Evolutionary conservation across 53 echinoderm and acorn worm species (phyloP).

Genomic region (Astropecten irregularis): DNA sequence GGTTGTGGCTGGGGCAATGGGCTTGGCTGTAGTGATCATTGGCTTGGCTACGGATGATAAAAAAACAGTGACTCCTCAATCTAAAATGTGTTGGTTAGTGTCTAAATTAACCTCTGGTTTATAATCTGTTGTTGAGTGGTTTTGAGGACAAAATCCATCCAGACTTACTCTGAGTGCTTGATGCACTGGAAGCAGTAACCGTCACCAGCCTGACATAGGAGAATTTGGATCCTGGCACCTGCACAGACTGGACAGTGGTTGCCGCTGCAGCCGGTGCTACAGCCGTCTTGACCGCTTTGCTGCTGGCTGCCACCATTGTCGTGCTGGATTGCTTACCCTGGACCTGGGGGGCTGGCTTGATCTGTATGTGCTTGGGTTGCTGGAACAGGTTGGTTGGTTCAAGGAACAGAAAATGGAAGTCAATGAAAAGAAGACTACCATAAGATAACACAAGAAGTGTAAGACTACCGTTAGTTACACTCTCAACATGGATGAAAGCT

Average conservation of each 20-base stretch:
- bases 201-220: constrained; percentile 82
- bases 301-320: constrained; percentile 1
- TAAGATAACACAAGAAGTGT: too few species aligned
- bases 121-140: too few species aligned
- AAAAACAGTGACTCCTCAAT: not conserved
- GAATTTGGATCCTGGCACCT: constrained; percentile 74
- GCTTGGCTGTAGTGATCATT: constrained; percentile 68
- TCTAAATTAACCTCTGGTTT: too few species aligned
- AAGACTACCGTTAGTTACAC: too few species aligned
- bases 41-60: constrained; percentile 54
- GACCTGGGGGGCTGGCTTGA: constrained; percentile 28
- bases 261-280: not conserved
- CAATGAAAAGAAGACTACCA: too few species aligned
- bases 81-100: not conserved
- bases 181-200: constrained; percentile 68
- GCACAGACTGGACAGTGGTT: constrained; percentile 66
- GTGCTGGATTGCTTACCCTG: not conserved
- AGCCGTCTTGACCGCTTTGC: not conserved
- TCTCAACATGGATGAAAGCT: not conserved
- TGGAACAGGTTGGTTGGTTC: not conserved
- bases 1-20: constrained; percentile 71
- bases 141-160: too few species aligned
- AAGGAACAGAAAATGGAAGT: too few species aligned
- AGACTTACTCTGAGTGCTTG: constrained; percentile 77
- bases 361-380: constrained; percentile 56